phyloP scores from a whole-genome alignment of 1,140 invertebrate species.

The Zaprionus davidi region DNA sequence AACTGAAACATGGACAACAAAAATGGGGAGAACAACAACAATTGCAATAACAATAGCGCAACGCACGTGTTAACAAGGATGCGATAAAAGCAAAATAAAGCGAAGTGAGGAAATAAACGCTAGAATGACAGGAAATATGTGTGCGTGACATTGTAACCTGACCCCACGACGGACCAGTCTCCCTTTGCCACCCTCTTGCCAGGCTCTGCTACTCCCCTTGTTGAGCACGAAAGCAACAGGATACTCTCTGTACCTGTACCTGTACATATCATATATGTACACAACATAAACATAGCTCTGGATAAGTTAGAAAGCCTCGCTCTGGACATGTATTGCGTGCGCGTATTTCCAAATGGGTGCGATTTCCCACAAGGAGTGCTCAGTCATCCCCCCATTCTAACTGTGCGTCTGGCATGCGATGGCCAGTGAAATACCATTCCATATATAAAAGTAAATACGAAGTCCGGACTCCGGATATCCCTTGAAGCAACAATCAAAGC shows the following conservation, averaged over 20 bases:
- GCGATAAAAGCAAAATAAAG: slow-evolving; percentile 66
- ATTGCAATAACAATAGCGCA: slow-evolving; percentile 51
- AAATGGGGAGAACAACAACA: slow-evolving; percentile 26
- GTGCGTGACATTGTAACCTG: slow-evolving; percentile 79
- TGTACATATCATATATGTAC: slow-evolving; percentile 20
- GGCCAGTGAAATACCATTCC: slow-evolving; percentile 28
- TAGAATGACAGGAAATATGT: slow-evolving; percentile 81
- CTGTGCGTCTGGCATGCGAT: slow-evolving; percentile 39
- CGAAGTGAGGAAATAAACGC: slow-evolving; percentile 78
- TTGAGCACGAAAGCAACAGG: slow-evolving; percentile 48
- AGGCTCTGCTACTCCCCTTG: neutral
- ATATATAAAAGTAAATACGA: slow-evolving; percentile 11
- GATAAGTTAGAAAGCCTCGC: slow-evolving; percentile 1
- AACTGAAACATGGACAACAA: slow-evolving; percentile 8
- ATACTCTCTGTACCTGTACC: slow-evolving; percentile 19
- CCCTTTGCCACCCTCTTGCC: neutral
- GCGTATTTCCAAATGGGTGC: slow-evolving; percentile 28
- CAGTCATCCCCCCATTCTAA: neutral
- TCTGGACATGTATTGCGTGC: slow-evolving; percentile 19
- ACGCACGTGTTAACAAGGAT: slow-evolving; percentile 82
- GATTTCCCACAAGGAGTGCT: slow-evolving; percentile 12
- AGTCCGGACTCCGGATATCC: slow-evolving; percentile 9
- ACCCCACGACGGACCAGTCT: neutral
- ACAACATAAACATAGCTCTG: slow-evolving; percentile 17
- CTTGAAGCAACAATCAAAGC: slow-evolving; percentile 1